Evolutionary conservation across 1,140 invertebrate species (phyloP).

Genomic region (Ceratoteleas bidentatus): DNA sequence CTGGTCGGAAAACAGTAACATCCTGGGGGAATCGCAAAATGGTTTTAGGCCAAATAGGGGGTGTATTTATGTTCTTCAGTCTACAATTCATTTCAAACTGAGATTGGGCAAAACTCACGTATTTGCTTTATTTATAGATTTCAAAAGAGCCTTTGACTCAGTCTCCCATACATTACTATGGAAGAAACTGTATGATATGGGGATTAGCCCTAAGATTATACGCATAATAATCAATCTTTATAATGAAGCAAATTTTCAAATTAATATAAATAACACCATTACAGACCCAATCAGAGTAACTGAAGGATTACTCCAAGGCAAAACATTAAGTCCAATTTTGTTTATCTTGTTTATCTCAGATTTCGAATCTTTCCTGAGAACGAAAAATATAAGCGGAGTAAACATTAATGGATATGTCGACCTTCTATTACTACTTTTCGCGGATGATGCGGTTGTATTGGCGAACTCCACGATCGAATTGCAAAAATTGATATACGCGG

Average conservation of each 20-base stretch:
- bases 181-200: background rate
- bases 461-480: background rate
- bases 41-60: background rate
- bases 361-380: too few relatives aligned
- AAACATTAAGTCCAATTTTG: too few relatives aligned
- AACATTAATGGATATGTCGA: too few relatives aligned
- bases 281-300: background rate
- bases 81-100: background rate
- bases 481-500: background rate
- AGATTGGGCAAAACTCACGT: background rate
- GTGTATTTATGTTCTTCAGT: background rate
- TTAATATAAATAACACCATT: background rate
- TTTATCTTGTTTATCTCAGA: too few relatives aligned
- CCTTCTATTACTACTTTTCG: too few relatives aligned
- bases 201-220: background rate
- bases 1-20: background rate
- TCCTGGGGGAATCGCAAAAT: background rate
- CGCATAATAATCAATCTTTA: background rate
- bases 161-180: background rate
- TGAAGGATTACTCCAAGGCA: too few relatives aligned
- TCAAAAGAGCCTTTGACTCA: background rate
- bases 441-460: background rate
- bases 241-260: background rate
- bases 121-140: background rate
- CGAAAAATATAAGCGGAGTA: too few relatives aligned